Base-by-base conservation (phyloP, 2,113 vertebrate species). In the Grus americana region DNA sequence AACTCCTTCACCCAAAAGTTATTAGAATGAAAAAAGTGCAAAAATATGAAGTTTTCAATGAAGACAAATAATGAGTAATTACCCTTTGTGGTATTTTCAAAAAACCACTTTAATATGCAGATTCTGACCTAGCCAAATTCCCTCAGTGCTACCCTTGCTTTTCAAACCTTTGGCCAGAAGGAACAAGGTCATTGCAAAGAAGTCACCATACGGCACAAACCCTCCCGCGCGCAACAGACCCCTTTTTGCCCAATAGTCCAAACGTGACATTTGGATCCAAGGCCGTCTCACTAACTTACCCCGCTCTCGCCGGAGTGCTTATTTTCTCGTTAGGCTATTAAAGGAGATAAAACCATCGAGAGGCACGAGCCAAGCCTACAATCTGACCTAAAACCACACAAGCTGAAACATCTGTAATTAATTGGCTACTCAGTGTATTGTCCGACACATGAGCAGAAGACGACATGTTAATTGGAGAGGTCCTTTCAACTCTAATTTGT, bases 401-500 rank as follows among this genome's bases (percentile, higher is more conserved):
- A 67, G 52, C 65, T 79, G 65, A 62, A 92, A 91, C 12, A 85
- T 80, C 70, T 76, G 67, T 78, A 93, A 96, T 93, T 95, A 95
- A 95, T 54, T 75, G 80, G 36, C 58, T 58, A 36, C 50, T 70
- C 66, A 27, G 29, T 26, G 32, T n/a, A 67, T 40, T 57, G 71
- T 81, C 59, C 24, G 2, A 88, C 55, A 91, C 22, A 70, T 8
- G 20, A 93, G 73, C 78, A 88, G 65, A 95, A 88, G 21, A 80
- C 0, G 3, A 54, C 12, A 36, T 10, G 10, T 71, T 95, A 95
- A 95, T 92, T 94, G 85, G 58, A 78, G 50, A 82, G 58, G 63
- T 54, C 81, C 71, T 92, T 96, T 94, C 92, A 92, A 73, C n/a
- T 90, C 46, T 26, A 62, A 78, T 94, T 94, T 93, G 78, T 79